A percentile compares a stretch with the other conserved stretches of the same genome.
Conservation (phyloP, 2,888 invertebrate genomes). For the Hirtodrosophila trivittata region DNA sequence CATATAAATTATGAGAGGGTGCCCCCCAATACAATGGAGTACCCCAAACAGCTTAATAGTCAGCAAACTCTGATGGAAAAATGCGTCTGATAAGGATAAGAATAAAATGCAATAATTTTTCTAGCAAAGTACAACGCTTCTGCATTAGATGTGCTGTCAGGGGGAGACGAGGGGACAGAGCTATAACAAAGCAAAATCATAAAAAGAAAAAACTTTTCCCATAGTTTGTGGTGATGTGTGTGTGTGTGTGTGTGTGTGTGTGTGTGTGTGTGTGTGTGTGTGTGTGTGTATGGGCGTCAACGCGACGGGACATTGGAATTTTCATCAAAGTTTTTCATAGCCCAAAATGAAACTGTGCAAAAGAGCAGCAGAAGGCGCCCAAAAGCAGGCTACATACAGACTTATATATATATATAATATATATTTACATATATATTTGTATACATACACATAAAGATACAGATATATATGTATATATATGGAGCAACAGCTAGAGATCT, state of each 20-base stretch:
- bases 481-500: too few species aligned
- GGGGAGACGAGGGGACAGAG: constrained; percentile 13
- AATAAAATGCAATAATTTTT: constrained; percentile 65
- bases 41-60: constrained; percentile 29
- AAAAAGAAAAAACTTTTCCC: constrained; percentile 27
- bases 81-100: constrained; percentile 62
- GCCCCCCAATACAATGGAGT: background rate
- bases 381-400: constrained; percentile 17
- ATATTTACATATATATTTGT: constrained; percentile 4
- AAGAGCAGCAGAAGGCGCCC: constrained; percentile 9
- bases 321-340: constrained; percentile 30
- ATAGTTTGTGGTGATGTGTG: constrained; percentile 20
- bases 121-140: constrained; percentile 23
- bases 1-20: constrained; percentile 56
- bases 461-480: too few species aligned
- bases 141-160: constrained; percentile 37
- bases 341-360: constrained; percentile 1
- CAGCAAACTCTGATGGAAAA: constrained; percentile 23
- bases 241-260: background rate
- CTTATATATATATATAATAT: constrained; percentile 6
- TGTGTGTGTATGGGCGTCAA: constrained; percentile 42
- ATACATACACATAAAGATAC: constrained; percentile 3
- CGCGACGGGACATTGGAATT: constrained; percentile 47
- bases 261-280: background rate
- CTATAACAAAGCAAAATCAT: constrained; percentile 50